phyloP scores from a whole-genome alignment of 30 jellyfish, hydroid and myxozoan genomes.

The Chironex yamaguchii region DNA sequence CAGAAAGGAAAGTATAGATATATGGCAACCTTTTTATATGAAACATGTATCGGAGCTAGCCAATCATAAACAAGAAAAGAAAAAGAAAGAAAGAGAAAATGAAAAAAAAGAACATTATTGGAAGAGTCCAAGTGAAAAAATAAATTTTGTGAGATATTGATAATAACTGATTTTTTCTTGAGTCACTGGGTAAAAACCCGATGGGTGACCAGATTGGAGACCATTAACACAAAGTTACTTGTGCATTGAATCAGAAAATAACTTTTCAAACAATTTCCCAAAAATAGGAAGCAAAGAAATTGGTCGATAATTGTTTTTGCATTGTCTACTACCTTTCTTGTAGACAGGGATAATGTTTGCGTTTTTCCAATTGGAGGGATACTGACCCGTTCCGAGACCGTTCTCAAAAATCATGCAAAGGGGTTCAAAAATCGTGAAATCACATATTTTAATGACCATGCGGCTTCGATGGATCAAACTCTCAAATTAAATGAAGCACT shows the following conservation, averaged over 20 bases:
- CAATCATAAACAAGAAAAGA: no score
- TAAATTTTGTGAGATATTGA: slow-evolving; percentile 43
- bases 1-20: no score
- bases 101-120: no score
- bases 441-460: slow-evolving; percentile 56
- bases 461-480: slow-evolving; percentile 43
- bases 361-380: slow-evolving; percentile 51
- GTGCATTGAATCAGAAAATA: slow-evolving; percentile 39
- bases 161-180: slow-evolving; percentile 28
- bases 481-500: slow-evolving; percentile 16
- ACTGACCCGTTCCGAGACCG: slow-evolving; percentile 27
- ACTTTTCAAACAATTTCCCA: slow-evolving; percentile 74
- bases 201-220: slow-evolving; percentile 51
- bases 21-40: no score
- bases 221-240: slow-evolving; percentile 43
- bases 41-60: no score
- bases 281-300: slow-evolving; percentile 49
- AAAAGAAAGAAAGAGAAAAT: no score
- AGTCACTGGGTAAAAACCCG: slow-evolving; percentile 70
- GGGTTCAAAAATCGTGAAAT: slow-evolving; percentile 53
- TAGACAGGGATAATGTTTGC: slow-evolving; percentile 61
- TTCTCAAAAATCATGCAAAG: slow-evolving; percentile 41
- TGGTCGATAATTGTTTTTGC: slow-evolving; percentile 55
- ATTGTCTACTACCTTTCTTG: slow-evolving; percentile 58
- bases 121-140: no score